Evolutionary conservation across 2,888 invertebrate species (phyloP), one percentile per base, ranked within the genome.

Genomic region (Atrina japonica): DNA sequence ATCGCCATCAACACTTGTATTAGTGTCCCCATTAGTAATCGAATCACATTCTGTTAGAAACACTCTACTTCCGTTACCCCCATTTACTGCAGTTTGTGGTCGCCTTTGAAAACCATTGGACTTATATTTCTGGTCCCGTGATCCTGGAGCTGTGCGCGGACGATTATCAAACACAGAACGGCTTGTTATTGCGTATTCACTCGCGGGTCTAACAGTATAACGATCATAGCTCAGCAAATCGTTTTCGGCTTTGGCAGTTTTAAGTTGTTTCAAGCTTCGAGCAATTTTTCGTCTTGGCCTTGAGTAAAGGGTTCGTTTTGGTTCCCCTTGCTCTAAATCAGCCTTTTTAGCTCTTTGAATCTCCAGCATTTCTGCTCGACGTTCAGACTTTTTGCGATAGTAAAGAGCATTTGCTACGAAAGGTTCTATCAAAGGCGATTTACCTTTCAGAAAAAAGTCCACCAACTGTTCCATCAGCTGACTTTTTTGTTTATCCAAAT

Each of bases 341-440:
- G 41, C 30, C 45, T 45, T 73, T 73, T 63, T 77, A 65, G 41
- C 66, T 59, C 56, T 68, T 25, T 59, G 49, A 23, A 73, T 66
- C 23, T 76, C 75, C 47, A 76, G 75, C 43, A 67, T 49, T 56
- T 73, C 71, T 14, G 78, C 80, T 23, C 76, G 75, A 60, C 72
- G 75, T 58, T 73, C 77, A 25, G 84, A 77, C 60, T 76, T 79
- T 7, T 79, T 75, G 49, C 82, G 66, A 66, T 84, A 84, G 63
- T 84, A 84, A 6, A 88, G 76, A 0, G 86, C 71, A 60, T 85
- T 86, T 5, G 86, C 85, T 9, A 87, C 80, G 11, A 71, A 70
- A 1, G 88, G 88, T 60, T 87, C 83, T 25, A 88, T 83, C 30
- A 88, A 66, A 2, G 87, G 86, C 3, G 65, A 76, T 65, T 82